phyloP scores from a whole-genome alignment of 2,113 vertebrate genomes.

The Garra rufa region DNA sequence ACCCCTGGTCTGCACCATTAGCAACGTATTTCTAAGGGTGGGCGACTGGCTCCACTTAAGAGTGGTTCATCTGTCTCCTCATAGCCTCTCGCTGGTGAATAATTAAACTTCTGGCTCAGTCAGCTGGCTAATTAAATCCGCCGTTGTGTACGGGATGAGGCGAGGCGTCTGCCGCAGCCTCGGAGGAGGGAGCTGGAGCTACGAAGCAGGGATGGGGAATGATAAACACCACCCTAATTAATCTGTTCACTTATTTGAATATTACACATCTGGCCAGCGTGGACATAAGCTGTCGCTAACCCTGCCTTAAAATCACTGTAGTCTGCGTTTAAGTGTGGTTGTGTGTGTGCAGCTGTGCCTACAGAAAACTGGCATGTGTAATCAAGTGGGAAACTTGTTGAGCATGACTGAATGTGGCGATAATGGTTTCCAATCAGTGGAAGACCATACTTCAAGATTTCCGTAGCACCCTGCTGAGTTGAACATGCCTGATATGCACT shows the following conservation, averaged over 20 bases:
- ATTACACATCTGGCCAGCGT: slow-evolving; percentile 18
- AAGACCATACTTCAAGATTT: slow-evolving; percentile 61
- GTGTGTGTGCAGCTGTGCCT: slow-evolving; percentile 22
- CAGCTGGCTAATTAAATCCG: slow-evolving; percentile 75
- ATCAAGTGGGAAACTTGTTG: slow-evolving; percentile 68
- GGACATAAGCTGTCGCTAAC: neutral
- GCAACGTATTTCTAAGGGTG: neutral
- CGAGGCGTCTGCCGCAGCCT: slow-evolving; percentile 42
- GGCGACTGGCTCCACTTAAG: slow-evolving; percentile 33
- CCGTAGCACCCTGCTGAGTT: slow-evolving; percentile 48
- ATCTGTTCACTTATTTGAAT: slow-evolving; percentile 48
- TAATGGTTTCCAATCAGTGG: slow-evolving; percentile 63
- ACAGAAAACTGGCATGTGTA: slow-evolving; percentile 64
- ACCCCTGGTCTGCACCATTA: slow-evolving; percentile 4
- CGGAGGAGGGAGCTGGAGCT: slow-evolving; percentile 33
- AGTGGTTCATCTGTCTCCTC: slow-evolving; percentile 19
- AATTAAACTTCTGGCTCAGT: slow-evolving; percentile 72
- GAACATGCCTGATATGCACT: slow-evolving; percentile 18
- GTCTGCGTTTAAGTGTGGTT: slow-evolving; percentile 15
- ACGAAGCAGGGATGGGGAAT: slow-evolving; percentile 16
- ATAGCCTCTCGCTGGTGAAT: slow-evolving; percentile 60
- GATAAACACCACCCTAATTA: slow-evolving; percentile 57
- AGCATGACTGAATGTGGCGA: slow-evolving; percentile 65
- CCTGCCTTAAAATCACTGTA: neutral
- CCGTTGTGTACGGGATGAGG: slow-evolving; percentile 48